Percentiles rank a stretch among this genome's conserved stretches.
Conservation (phyloP, 2,888 invertebrate genomes). For the Coleophora flavipennella region DNA sequence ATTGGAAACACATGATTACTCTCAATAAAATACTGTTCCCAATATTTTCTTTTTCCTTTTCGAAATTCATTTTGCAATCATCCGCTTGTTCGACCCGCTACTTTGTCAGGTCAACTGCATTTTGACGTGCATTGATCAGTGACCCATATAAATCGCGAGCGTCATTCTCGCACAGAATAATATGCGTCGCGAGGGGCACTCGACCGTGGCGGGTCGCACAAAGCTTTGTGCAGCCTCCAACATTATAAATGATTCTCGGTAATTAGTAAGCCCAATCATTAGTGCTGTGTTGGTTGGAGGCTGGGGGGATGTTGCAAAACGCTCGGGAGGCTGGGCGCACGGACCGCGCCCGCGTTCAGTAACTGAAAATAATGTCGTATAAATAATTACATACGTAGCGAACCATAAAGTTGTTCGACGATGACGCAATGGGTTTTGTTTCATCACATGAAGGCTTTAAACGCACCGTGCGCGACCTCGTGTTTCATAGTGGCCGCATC, state of each 20-base stretch:
- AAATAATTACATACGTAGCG: conserved; percentile 61
- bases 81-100: conserved; percentile 23
- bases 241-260: conserved; percentile 44
- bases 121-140: conserved; percentile 38
- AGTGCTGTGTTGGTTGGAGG: conserved; percentile 5
- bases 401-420: conserved; percentile 55
- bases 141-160: conserved; percentile 52
- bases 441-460: conserved; percentile 59
- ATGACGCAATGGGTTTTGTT: conserved; percentile 66
- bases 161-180: conserved; percentile 27
- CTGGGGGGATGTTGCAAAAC: conserved; percentile 31
- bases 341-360: conserved; percentile 17
- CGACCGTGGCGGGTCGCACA: conserved; percentile 38
- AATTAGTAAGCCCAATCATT: conserved; percentile 35
- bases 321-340: conserved; percentile 16
- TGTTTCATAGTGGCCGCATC: conserved; percentile 63
- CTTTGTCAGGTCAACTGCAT: conserved; percentile 34
- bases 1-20: too few species aligned
- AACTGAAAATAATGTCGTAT: conserved; percentile 57
- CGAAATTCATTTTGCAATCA: conserved; percentile 18
- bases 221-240: conserved; percentile 39
- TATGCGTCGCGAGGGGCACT: conserved; percentile 28
- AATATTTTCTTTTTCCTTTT: conserved; percentile 16
- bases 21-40: conserved; percentile 11
- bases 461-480: conserved; percentile 63